phyloP scores from a whole-genome alignment of 2,797 vertebrate genomes.

The Eremophila alpestris region DNA sequence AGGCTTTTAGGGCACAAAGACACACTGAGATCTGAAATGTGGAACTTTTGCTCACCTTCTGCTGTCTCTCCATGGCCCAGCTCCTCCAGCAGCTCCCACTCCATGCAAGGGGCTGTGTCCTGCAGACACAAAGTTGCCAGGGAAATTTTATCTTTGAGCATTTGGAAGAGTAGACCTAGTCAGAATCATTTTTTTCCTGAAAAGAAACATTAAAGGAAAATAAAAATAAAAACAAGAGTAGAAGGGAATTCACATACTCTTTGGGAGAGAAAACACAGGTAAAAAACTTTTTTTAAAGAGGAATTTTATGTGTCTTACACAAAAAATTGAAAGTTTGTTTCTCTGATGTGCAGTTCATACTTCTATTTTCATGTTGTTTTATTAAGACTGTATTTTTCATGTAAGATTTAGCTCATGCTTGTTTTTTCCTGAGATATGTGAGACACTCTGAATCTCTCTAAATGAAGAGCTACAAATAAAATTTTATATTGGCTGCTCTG shows the following conservation, averaged over 20 bases:
- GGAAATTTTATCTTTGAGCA: not conserved
- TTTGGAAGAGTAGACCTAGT: not conserved
- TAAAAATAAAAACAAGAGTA: not conserved
- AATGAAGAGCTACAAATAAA: not conserved
- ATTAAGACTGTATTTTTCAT: not conserved
- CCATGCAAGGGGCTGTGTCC: not conserved
- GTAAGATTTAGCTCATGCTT: not conserved
- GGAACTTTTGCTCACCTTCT: not conserved
- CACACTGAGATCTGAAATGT: not conserved
- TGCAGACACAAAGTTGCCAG: not conserved
- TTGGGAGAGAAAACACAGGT: not conserved
- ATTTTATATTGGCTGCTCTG: not conserved
- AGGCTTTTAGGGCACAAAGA: not conserved
- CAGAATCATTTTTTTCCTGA: not conserved
- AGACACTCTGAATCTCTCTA: not conserved
- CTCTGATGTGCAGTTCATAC: not conserved
- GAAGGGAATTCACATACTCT: not conserved
- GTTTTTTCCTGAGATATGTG: not conserved
- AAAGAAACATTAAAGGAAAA: not conserved
- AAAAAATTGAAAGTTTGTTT: not conserved
- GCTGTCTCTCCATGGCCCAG: not conserved
- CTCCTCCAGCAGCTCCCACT: not conserved
- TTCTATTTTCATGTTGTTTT: not conserved
- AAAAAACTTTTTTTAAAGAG: not conserved
- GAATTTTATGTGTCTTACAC: not conserved